Conservation (phyloP, 2,888 invertebrate species). For the Amphipyra tragopoginis region DNA sequence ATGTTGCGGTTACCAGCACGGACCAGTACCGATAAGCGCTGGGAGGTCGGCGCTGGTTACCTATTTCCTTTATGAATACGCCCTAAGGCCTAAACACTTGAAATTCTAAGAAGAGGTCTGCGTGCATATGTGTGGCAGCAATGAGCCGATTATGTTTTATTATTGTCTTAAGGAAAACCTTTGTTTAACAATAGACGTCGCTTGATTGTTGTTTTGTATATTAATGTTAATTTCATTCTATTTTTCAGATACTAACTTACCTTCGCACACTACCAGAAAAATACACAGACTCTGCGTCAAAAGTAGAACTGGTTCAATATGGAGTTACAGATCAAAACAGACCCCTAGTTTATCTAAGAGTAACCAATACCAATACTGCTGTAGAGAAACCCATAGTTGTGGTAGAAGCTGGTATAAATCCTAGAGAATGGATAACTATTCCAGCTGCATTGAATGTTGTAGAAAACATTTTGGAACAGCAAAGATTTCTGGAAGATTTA, state of each 20-base stretch:
- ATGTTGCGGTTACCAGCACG: too few species aligned
- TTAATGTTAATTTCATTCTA: too few species aligned
- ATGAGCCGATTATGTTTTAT: too few species aligned
- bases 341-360: slow-evolving; percentile 83
- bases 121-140: too few species aligned
- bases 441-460: slow-evolving; percentile 91
- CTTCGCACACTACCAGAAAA: slow-evolving; percentile 62
- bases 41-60: too few species aligned
- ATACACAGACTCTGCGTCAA: slow-evolving; percentile 60
- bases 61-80: too few species aligned
- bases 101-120: too few species aligned
- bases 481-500: slow-evolving; percentile 84
- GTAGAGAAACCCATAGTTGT: slow-evolving; percentile 86
- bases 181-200: too few species aligned
- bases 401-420: slow-evolving; percentile 91
- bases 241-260: slow-evolving; percentile 75
- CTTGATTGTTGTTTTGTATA: too few species aligned
- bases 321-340: slow-evolving; percentile 72
- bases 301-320: slow-evolving; percentile 67
- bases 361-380: slow-evolving; percentile 72
- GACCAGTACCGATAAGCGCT: too few species aligned
- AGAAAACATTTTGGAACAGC: slow-evolving; percentile 88
- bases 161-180: too few species aligned
- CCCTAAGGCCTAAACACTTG: too few species aligned
- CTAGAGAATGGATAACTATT: slow-evolving; percentile 93